Conservation (phyloP, 2,888 invertebrate genomes). For the Tetragnatha montana region DNA sequence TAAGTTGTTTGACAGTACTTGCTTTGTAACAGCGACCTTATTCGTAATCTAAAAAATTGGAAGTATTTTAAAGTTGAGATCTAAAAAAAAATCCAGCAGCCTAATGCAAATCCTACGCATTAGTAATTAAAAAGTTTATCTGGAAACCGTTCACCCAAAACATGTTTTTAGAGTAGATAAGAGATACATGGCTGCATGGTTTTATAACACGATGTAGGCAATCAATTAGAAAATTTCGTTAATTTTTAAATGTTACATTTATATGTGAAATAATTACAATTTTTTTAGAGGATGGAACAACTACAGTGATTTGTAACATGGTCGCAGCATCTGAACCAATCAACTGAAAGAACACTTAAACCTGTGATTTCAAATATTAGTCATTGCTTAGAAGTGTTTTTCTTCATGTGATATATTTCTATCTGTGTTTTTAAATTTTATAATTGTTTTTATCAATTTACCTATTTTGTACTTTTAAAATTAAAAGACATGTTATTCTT, state of each 20-base stretch:
- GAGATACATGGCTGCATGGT: background rate
- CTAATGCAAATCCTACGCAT: too few species aligned
- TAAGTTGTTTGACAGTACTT: too few species aligned
- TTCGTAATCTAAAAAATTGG: too few species aligned
- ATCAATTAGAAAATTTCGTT: too few species aligned
- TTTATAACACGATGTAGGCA: background rate
- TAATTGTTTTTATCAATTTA: background rate
- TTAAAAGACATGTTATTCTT: background rate
- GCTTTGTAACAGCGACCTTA: too few species aligned
- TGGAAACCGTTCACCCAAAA: too few species aligned
- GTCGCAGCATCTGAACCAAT: slow-evolving; percentile 15
- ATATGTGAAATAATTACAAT: background rate
- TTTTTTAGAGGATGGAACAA: slow-evolving; percentile 50
- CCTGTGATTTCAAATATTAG: background rate
- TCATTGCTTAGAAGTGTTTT: background rate
- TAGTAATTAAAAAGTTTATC: too few species aligned
- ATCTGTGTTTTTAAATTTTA: background rate
- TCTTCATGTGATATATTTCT: background rate
- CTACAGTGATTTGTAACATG: slow-evolving; percentile 27
- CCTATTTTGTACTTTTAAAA: background rate
- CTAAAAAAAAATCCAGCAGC: too few species aligned
- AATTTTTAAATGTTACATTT: too few species aligned
- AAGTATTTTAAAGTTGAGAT: too few species aligned
- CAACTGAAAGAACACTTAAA: slow-evolving; percentile 1
- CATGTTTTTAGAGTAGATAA: too few species aligned